Conservation (phyloP, 2,113 vertebrate genomes). For the Alosa alosa region DNA sequence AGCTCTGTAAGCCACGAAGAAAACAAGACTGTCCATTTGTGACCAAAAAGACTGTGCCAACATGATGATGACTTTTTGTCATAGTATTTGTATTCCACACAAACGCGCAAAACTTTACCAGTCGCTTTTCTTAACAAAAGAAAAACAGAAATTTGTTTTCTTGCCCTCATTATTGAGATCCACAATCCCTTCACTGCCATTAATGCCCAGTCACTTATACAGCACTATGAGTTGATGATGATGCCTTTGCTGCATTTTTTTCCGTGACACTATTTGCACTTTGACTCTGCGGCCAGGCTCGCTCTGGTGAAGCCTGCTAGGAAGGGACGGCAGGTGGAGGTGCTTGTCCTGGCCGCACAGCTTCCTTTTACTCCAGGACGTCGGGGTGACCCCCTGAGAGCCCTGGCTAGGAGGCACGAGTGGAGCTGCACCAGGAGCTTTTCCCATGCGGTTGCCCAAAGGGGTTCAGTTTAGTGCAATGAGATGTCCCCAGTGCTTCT, state of each 20-base stretch:
- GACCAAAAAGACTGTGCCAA: slow-evolving; percentile 82
- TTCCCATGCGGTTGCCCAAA: neutral
- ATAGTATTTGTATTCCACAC: slow-evolving; percentile 62
- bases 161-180: neutral
- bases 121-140: neutral
- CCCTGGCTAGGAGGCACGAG: neutral
- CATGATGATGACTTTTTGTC: slow-evolving; percentile 54
- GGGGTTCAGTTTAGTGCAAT: slow-evolving; percentile 24
- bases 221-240: slow-evolving; percentile 36
- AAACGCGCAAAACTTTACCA: slow-evolving; percentile 33
- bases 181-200: neutral
- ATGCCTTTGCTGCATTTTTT: slow-evolving; percentile 55
- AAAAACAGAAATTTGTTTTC: slow-evolving; percentile 14
- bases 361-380: neutral
- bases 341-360: slow-evolving; percentile 24
- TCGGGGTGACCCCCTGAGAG: neutral
- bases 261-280: slow-evolving; percentile 58
- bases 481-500: slow-evolving; percentile 15
- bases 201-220: slow-evolving; percentile 12
- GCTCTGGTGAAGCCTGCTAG: slow-evolving; percentile 49
- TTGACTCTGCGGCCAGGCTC: slow-evolving; percentile 40
- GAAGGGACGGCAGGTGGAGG: slow-evolving; percentile 44
- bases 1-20: slow-evolving; percentile 65
- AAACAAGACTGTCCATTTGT: slow-evolving; percentile 58
- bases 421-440: neutral